Evolutionary conservation across 2,888 invertebrate genomes (phyloP).

Genomic region (Mythimna impura): DNA sequence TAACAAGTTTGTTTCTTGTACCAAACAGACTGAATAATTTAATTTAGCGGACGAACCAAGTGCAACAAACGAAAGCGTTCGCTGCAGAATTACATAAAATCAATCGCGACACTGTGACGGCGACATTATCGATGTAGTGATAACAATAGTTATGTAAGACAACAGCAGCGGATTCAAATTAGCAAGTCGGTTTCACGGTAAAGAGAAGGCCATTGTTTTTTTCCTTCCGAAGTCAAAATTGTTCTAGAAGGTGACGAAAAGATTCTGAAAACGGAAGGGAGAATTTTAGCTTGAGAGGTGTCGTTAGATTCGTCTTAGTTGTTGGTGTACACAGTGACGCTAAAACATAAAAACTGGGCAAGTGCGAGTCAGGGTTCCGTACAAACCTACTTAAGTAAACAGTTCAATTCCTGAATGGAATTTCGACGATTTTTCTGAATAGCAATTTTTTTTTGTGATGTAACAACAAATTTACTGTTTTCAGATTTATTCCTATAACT

Average conservation of each 20-base stretch:
- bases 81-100: constrained; percentile 70
- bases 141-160: constrained; percentile 41
- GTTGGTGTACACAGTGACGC: no score
- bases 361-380: no score
- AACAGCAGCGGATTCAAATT: constrained; percentile 18
- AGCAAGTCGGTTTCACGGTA: constrained; percentile 20
- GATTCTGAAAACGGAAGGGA: no score
- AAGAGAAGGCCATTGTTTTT: neutral
- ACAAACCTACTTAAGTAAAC: no score
- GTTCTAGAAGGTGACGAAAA: neutral
- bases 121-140: constrained; percentile 41
- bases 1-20: constrained; percentile 50
- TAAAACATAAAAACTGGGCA: no score
- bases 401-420: no score
- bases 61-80: constrained; percentile 76
- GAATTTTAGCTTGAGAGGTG: no score
- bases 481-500: no score
- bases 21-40: constrained; percentile 50
- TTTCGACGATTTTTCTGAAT: no score
- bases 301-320: no score
- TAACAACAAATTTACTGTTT: no score
- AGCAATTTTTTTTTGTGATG: no score
- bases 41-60: constrained; percentile 61
- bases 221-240: neutral
- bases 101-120: constrained; percentile 35